Percentiles rank a stretch among this genome's conserved stretches.
These are phyloP conservation scores for Recurvirostra avosetta DNA, from an alignment of 2,113 vertebrate genomes.

Conservation along the genomic window DNA sequence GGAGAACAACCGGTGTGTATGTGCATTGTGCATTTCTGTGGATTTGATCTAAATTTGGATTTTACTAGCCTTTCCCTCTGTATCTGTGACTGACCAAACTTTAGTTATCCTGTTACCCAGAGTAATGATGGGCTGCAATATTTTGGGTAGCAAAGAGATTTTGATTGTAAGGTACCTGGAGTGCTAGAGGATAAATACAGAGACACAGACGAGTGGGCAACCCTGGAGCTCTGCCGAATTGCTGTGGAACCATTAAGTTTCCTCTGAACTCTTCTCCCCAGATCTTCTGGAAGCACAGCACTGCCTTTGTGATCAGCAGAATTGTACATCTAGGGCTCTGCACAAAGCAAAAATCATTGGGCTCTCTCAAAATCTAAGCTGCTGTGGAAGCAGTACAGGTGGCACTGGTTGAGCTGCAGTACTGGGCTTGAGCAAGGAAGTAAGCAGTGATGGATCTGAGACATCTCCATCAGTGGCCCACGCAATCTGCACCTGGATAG, in stretches of 20 bases:
- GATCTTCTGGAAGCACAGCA: not conserved
- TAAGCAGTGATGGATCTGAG: not conserved
- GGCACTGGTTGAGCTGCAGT: not conserved
- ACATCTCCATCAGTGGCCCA: not conserved
- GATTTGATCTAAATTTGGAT: not conserved
- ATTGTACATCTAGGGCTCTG: not conserved
- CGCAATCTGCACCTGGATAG: not conserved
- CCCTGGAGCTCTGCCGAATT: not conserved
- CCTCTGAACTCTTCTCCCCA: not conserved
- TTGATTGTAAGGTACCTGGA: not conserved
- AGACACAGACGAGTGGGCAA: fast-evolving
- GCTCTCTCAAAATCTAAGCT: not conserved
- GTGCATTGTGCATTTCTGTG: not conserved
- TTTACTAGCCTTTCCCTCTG: not conserved
- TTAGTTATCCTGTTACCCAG: not conserved
- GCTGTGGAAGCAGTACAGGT: not conserved
- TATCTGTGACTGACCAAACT: not conserved
- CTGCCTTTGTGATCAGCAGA: not conserved
- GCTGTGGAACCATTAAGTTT: not conserved
- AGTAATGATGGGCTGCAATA: not conserved
- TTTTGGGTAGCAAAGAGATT: not conserved
- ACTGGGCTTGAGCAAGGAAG: not conserved
- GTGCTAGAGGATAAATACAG: not conserved
- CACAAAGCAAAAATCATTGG: not conserved
- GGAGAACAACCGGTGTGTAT: not conserved